These are phyloP conservation scores for Pomphorhynchus laevis DNA, from an alignment of 1,140 invertebrate genomes.

Conservation along the genomic window DNA sequence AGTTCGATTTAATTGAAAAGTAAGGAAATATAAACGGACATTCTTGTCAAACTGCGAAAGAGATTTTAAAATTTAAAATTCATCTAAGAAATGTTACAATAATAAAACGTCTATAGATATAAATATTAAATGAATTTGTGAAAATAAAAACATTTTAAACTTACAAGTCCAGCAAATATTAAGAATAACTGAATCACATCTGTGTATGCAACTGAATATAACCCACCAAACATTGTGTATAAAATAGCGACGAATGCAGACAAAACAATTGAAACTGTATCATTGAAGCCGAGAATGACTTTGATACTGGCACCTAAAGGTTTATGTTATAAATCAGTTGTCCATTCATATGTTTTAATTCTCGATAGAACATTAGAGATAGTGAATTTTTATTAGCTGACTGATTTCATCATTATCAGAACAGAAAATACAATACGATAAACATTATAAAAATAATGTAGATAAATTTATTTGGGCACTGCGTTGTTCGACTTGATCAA, in stretches of 20 bases:
- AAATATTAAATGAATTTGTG: slow-evolving; percentile 3
- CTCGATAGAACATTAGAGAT: too few relatives aligned
- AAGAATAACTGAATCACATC: slow-evolving; percentile 93
- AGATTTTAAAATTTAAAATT: not conserved
- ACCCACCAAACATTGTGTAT: slow-evolving; percentile 78
- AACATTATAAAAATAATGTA: too few relatives aligned
- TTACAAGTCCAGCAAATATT: slow-evolving; percentile 65
- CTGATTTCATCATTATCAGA: too few relatives aligned
- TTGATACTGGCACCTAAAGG: slow-evolving; percentile 45
- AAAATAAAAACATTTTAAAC: slow-evolving; percentile 13
- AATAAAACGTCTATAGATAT: not conserved
- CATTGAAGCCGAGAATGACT: slow-evolving; percentile 76
- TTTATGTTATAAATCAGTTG: slow-evolving; percentile 7
- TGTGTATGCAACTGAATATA: slow-evolving; percentile 88
- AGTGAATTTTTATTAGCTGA: too few relatives aligned
- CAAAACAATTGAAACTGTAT: slow-evolving; percentile 53
- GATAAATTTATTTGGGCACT: too few relatives aligned
- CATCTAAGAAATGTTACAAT: not conserved
- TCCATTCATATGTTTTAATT: too few relatives aligned
- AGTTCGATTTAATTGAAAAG: too few relatives aligned
- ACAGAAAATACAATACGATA: not conserved
- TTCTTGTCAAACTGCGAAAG: not conserved
- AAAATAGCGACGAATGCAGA: slow-evolving; percentile 74
- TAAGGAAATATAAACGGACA: too few relatives aligned
- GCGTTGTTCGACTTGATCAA: too few relatives aligned